Conservation (phyloP, 2,113 vertebrate genomes). For the Poeciliopsis retropinna region DNA sequence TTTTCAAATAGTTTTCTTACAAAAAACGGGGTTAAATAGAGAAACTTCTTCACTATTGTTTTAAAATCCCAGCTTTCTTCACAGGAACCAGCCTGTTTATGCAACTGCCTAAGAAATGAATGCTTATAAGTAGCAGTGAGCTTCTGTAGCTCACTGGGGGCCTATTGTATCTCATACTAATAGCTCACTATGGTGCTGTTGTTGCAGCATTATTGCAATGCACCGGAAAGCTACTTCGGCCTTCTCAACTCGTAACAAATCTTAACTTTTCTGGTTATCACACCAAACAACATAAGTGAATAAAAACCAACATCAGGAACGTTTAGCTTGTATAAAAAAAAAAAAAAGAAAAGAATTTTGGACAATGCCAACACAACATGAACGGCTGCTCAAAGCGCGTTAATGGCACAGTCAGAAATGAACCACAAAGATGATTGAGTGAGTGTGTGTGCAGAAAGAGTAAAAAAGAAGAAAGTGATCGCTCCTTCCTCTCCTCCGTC, state of each 20-base stretch:
- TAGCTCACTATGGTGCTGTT: slow-evolving; percentile 45
- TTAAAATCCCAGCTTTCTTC: slow-evolving; percentile 72
- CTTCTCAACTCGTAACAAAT: slow-evolving; percentile 66
- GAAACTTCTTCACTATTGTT: slow-evolving; percentile 68
- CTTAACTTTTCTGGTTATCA: slow-evolving; percentile 61
- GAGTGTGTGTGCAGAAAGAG: slow-evolving; percentile 20
- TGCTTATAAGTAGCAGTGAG: slow-evolving; percentile 45
- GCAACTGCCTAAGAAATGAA: slow-evolving; percentile 59
- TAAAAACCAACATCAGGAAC: slow-evolving; percentile 72
- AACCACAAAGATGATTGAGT: slow-evolving; percentile 67
- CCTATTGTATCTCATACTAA: slow-evolving; percentile 43
- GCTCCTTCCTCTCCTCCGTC: slow-evolving; percentile 43
- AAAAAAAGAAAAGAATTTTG: slow-evolving; percentile 62
- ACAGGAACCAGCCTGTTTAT: slow-evolving; percentile 90
- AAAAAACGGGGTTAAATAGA: slow-evolving; percentile 68
- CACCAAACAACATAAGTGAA: slow-evolving; percentile 64
- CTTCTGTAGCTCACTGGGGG: slow-evolving; percentile 37
- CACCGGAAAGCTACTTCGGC: slow-evolving; percentile 65
- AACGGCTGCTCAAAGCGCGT: slow-evolving; percentile 74
- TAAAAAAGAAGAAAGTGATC: slow-evolving; percentile 24
- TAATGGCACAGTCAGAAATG: slow-evolving; percentile 88
- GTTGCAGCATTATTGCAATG: slow-evolving; percentile 61
- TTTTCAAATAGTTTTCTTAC: slow-evolving; percentile 66
- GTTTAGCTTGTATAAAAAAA: slow-evolving; percentile 66
- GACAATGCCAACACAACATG: slow-evolving; percentile 75